Evolutionary conservation across 2,888 invertebrate genomes (phyloP), one percentile per base, ranked within the genome.

Genomic region (Byasa hedistus): DNA sequence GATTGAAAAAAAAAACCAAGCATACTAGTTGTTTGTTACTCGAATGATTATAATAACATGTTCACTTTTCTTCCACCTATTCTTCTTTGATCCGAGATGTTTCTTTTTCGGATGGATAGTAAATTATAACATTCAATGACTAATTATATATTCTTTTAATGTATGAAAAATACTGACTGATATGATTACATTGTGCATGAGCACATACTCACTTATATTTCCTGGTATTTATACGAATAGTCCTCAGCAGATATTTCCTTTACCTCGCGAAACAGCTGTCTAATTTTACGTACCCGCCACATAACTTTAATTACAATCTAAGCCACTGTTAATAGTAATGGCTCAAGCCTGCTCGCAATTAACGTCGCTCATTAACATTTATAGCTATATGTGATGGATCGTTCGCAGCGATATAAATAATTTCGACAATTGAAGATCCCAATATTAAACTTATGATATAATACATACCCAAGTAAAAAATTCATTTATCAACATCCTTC

Each of bases 341-440:
- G 32, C 22, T 52, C 32, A 32, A 57, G 15, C 36, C 7, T 57
- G 19, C 17, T 21, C 3, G 12, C 32, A 36, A 54, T 24, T 54
- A 17, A 54, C 54, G 23, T n/a, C 44, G 8, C 44, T 15, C 39
- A 27, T 57, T 63, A 56, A 56, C 57, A 57, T 63, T 27, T 56
- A 63, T 32, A 56, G 63, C 59, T 23, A n/a, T 17, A 22, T 27
- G 21, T 44, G 57, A 63, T 56, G 44, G 23, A 63, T 56, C 48
- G 63, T 63, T 63, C 32, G 44, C 48, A 21, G 8, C 24, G 24
- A 56, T 21, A 52, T 21, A 10, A 52, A 2, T 48, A 39, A 23
- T 36, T 27, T 32, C 10, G 32, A 32, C 10, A 10, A 7, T 8
- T 32, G 32, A 32, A 32, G 32, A 44, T 15, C 0, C 17, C 2